Conservation (phyloP, 2,113 vertebrate species). For the Apteryx owenii region DNA sequence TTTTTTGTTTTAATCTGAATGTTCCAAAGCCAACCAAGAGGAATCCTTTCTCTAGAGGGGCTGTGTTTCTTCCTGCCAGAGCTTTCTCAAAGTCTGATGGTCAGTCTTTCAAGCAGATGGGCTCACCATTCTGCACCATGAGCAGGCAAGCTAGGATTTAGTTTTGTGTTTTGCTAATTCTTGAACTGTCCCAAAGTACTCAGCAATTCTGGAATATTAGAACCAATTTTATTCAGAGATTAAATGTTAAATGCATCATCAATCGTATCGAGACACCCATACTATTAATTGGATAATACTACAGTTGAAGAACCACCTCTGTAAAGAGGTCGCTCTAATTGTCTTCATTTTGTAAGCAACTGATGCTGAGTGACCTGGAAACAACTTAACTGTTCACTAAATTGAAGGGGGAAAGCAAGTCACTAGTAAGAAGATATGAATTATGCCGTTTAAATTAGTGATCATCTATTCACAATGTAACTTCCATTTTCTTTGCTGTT, state of each 20-base stretch:
- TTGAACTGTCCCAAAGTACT: background rate
- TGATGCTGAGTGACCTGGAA: background rate
- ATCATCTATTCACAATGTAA: background rate
- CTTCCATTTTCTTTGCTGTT: background rate
- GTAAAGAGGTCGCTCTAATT: background rate
- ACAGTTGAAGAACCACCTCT: background rate
- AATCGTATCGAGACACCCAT: background rate
- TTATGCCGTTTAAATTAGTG: background rate
- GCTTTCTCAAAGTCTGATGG: background rate
- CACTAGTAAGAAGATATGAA: background rate
- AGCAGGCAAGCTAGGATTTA: background rate
- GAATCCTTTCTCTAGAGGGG: background rate
- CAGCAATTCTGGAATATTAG: background rate
- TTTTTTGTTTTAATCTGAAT: background rate
- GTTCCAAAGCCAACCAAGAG: background rate
- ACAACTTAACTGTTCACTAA: background rate
- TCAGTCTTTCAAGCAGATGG: background rate
- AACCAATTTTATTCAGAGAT: background rate
- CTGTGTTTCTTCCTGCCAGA: background rate
- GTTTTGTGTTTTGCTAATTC: background rate
- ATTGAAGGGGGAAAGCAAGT: background rate
- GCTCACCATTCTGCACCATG: background rate
- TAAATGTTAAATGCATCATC: background rate
- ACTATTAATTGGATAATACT: background rate
- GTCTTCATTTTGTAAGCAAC: background rate